phyloP scores from a whole-genome alignment of 2,888 invertebrate species.

The Chromoteleia sp. region DNA sequence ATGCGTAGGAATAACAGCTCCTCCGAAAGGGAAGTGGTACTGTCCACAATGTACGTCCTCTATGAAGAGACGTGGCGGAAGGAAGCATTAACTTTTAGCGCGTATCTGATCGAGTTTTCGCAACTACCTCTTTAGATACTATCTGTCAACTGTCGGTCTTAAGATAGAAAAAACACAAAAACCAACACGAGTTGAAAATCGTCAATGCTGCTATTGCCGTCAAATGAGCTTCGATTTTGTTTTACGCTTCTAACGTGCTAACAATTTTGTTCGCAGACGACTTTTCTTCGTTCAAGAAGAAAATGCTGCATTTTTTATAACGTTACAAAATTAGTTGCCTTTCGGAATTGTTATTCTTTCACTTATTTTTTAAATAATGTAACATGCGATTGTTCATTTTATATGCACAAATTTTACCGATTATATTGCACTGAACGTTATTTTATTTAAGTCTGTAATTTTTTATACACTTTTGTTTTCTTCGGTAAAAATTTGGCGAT shows the following conservation, averaged over 20 bases:
- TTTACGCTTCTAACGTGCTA: conserved; percentile 23
- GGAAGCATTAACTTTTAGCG: conserved; percentile 88
- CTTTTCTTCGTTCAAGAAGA: conserved; percentile 57
- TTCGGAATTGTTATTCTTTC: not conserved
- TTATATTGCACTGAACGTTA: conserved; percentile 6
- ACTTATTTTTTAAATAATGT: too few species aligned
- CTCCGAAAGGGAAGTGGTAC: conserved; percentile 99
- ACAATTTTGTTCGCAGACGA: conserved; percentile 2
- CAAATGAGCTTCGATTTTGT: conserved; percentile 11
- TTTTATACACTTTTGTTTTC: not conserved
- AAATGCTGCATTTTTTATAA: conserved; percentile 19
- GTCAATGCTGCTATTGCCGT: conserved; percentile 14
- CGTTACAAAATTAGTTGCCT: conserved; percentile 17
- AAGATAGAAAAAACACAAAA: conserved; percentile 28
- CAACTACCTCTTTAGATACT: conserved; percentile 82
- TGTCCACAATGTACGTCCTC: conserved; percentile 97
- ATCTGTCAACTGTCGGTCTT: conserved; percentile 78
- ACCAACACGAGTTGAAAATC: not conserved
- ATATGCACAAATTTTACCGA: conserved; percentile 1
- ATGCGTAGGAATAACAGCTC: conserved; percentile 97
- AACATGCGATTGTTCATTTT: not conserved
- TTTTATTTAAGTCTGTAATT: not conserved
- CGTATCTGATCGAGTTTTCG: conserved; percentile 68
- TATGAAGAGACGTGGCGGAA: conserved; percentile 93
- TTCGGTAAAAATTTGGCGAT: conserved; percentile 10